Evolutionary conservation across 2,113 vertebrate genomes (phyloP), one percentile per base, ranked within the genome.

Genomic region (Prunella fulvescens): DNA sequence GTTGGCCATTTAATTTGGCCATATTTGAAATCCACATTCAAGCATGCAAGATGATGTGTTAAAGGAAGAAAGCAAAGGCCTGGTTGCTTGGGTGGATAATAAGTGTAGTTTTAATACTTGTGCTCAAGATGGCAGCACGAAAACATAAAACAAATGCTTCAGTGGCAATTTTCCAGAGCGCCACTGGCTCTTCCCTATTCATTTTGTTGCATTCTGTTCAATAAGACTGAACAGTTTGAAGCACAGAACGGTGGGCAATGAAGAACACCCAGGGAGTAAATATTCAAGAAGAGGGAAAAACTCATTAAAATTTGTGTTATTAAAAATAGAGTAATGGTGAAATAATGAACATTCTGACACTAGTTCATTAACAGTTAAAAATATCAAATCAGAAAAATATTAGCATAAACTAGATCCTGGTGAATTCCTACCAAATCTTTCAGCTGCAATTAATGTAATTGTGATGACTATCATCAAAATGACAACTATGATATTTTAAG

Each of bases 81-180:
- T 28, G 29, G 4, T 14, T 35, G 4, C 10, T 40, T n/a, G 23
- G 14, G 10, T 10, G 11, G 19, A 14, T 35, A 77, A 1, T 29
- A 79, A 28, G 3, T 81, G 81, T 53, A 44, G 42, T 84, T 95
- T 91, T 88, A 40, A 80, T 7, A 29, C 2, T 85, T 81, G 4
- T 11, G 12, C 97, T 95, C 79, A 64, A 94, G 96, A 94, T 96
- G 97, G 97, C 97, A 96, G 91, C 86, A 95, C 15, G 23, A 48
- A 95, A 96, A 81, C 87, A 90, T n/a, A 14, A 87, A 96, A 88
- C 14, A 87, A 92, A 62, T 9, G 3, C 11, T 71, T 79, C 23
- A 2, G n/a, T 4, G 44, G 12, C 2, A 18, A 13, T 15, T 85
- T 72, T 22, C 57, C 66, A 60, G 26, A 26, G 60, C 1, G 10